Percentiles rank a stretch among this genome's conserved stretches.
Conservation (phyloP, 2,797 vertebrate genomes). For the Miichthys miiuy region DNA sequence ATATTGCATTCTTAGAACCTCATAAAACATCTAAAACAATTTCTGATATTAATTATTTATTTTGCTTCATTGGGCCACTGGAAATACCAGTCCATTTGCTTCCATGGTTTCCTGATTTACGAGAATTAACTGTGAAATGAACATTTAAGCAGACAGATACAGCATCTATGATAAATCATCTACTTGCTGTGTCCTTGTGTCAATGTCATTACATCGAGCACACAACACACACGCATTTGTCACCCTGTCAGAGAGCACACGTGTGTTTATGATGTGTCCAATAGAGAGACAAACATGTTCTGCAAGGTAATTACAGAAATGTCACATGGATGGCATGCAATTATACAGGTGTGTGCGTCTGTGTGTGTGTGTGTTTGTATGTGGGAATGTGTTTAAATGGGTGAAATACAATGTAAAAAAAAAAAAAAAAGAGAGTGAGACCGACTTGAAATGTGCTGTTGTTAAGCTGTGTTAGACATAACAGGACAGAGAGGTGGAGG, state of each 20-base stretch:
- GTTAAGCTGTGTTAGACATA: background rate
- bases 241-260: slow-evolving; percentile 34
- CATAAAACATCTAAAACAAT: background rate
- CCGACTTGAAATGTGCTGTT: slow-evolving; percentile 9
- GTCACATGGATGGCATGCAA: slow-evolving; percentile 51
- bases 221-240: slow-evolving; percentile 8
- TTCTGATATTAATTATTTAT: background rate
- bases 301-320: slow-evolving; percentile 48
- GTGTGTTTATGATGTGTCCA: slow-evolving; percentile 18
- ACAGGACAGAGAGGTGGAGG: background rate
- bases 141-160: slow-evolving; percentile 30
- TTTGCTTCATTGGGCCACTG: background rate
- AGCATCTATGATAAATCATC: slow-evolving; percentile 47
- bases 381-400: slow-evolving; percentile 4
- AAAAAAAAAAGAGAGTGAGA: background rate
- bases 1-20: background rate
- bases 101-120: slow-evolving; percentile 31
- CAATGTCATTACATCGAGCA: slow-evolving; percentile 41
- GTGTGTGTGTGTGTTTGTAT: background rate
- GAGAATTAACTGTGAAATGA: slow-evolving; percentile 58
- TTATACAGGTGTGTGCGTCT: slow-evolving; percentile 33
- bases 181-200: slow-evolving; percentile 48
- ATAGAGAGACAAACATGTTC: slow-evolving; percentile 32
- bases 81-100: slow-evolving; percentile 22
- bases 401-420: slow-evolving; percentile 3